Evolutionary conservation across 1,140 invertebrate species (phyloP).

Genomic region (Anastrepha ludens): DNA sequence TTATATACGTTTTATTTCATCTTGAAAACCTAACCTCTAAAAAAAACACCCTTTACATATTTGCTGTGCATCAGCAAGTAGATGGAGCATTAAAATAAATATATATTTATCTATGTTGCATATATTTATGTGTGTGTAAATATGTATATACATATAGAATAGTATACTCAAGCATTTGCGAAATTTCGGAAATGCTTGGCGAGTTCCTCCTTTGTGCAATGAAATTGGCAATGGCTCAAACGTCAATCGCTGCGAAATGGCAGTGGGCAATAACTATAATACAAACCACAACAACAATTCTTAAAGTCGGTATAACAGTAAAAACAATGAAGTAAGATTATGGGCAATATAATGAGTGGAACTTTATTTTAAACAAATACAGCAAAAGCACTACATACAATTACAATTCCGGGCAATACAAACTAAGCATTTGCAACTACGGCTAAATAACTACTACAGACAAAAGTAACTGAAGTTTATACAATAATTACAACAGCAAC

Average conservation of each 20-base stretch:
- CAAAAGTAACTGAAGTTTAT: not conserved
- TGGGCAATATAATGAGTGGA: not conserved
- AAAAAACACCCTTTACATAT: no score
- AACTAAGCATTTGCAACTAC: not conserved
- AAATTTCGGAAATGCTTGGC: not conserved
- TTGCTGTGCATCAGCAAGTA: no score
- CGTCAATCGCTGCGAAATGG: not conserved
- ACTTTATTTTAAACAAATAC: slow-evolving; percentile 1
- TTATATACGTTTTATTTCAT: no score
- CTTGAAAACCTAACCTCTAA: no score
- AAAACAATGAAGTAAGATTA: slow-evolving; percentile 10
- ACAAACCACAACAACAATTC: not conserved
- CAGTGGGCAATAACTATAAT: not conserved
- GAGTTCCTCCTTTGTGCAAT: not conserved
- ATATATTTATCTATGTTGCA: no score
- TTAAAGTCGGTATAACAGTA: slow-evolving; percentile 22
- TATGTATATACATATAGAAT: no score
- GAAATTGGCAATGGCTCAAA: not conserved
- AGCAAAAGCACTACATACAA: not conserved
- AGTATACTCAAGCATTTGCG: no score
- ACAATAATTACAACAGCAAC: slow-evolving; percentile 28
- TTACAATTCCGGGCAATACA: not conserved
- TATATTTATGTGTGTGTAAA: no score
- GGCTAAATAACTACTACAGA: not conserved
- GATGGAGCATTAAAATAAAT: no score